Conservation (phyloP, 53 echinoderm and acorn worm genomes). For the Paracentrotus lividus region DNA sequence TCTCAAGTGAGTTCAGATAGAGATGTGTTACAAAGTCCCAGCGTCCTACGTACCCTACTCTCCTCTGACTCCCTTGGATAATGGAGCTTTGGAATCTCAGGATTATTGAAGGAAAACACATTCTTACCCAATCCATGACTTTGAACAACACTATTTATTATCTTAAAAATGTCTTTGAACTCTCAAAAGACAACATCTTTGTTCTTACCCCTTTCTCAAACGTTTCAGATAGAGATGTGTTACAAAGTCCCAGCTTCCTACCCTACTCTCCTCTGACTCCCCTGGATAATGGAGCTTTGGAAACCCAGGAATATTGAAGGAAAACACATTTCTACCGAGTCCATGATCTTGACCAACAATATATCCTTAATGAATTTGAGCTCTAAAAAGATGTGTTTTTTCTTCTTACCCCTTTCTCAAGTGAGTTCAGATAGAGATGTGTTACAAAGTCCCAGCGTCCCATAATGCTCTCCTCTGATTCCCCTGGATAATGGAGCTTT, state of each 20-base stretch:
- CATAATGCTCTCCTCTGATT: slow-evolving; percentile 54
- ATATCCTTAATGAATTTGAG: too few relatives aligned
- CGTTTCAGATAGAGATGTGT: slow-evolving; percentile 89
- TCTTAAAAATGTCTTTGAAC: too few relatives aligned
- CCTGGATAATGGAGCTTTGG: slow-evolving; percentile 83
- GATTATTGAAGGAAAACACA: slow-evolving; percentile 75
- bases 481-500: slow-evolving; percentile 83
- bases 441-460: slow-evolving; percentile 76
- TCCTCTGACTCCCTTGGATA: slow-evolving; percentile 79
- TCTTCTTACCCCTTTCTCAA: slow-evolving; percentile 90
- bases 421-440: slow-evolving; percentile 91
- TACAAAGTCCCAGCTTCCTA: slow-evolving; percentile 75
- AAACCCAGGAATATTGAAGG: slow-evolving; percentile 76
- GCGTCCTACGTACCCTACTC: slow-evolving; percentile 63
- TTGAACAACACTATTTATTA: too few relatives aligned
- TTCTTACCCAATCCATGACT: too few relatives aligned
- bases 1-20: slow-evolving; percentile 90
- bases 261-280: slow-evolving; percentile 66
- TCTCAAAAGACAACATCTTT: too few relatives aligned
- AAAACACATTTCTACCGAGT: too few relatives aligned
- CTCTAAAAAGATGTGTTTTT: too few relatives aligned
- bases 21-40: slow-evolving; percentile 80
- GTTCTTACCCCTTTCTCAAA: slow-evolving; percentile 92
- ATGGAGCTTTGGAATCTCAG: slow-evolving; percentile 80
- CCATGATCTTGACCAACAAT: too few relatives aligned